Conservation (phyloP, 2,113 vertebrate genomes). For the Alouatta palliata region DNA sequence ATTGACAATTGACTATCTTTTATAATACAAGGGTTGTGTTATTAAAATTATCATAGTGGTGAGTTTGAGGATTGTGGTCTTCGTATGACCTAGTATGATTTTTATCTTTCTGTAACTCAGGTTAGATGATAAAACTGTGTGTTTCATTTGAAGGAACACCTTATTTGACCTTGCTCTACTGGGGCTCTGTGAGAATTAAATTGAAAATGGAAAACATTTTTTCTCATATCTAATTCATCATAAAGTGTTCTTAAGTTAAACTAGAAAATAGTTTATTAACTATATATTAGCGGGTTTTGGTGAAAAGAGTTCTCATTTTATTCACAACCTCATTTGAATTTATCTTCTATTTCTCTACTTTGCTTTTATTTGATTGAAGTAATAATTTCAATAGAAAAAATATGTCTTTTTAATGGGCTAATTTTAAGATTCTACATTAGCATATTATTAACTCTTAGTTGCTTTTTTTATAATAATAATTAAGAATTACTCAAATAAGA, state of each 20-base stretch:
- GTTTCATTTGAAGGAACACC: slow-evolving; percentile 12
- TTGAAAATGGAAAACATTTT: slow-evolving; percentile 41
- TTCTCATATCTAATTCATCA: background rate
- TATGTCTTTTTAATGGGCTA: slow-evolving; percentile 8
- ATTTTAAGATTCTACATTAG: slow-evolving; percentile 39
- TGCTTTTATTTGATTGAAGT: background rate
- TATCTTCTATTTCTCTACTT: background rate
- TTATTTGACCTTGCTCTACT: background rate
- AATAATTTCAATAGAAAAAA: background rate
- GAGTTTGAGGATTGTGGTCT: background rate
- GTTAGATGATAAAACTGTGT: background rate
- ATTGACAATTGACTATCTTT: background rate
- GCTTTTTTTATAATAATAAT: background rate
- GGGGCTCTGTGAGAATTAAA: background rate
- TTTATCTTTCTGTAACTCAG: slow-evolving; percentile 6
- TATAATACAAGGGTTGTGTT: background rate
- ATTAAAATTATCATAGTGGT: slow-evolving; percentile 40
- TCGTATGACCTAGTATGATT: background rate
- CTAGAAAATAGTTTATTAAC: slow-evolving; percentile 7
- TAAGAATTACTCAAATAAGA: too few relatives aligned
- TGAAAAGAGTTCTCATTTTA: slow-evolving; percentile 19
- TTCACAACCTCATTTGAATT: background rate
- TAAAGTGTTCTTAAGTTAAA: slow-evolving; percentile 15
- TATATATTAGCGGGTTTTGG: background rate
- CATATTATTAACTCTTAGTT: background rate